Percentiles rank a stretch among this genome's conserved stretches.
phyloP scores from a whole-genome alignment of 2,888 invertebrate genomes.

The Pseudococcus viburni region DNA sequence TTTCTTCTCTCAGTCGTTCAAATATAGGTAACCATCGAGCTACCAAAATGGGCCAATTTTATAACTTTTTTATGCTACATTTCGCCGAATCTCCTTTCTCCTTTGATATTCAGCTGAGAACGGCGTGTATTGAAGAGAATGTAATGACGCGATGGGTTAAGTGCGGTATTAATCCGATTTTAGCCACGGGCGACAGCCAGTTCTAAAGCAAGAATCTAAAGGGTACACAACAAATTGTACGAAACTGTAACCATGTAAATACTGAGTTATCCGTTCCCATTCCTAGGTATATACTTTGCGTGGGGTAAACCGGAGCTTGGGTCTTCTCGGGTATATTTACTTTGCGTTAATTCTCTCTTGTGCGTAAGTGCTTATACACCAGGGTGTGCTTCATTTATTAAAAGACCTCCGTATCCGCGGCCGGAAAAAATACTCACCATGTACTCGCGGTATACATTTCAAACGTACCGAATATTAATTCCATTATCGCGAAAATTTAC shows the following conservation, averaged over 20 bases:
- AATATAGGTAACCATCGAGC: too few relatives aligned
- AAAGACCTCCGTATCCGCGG: slow-evolving; percentile 2
- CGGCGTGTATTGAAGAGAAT: slow-evolving; percentile 42
- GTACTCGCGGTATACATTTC: neutral
- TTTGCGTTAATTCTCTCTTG: slow-evolving; percentile 63
- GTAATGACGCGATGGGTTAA: slow-evolving; percentile 44
- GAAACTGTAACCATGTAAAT: slow-evolving; percentile 64
- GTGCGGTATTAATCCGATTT: slow-evolving; percentile 60
- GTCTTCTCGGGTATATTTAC: slow-evolving; percentile 62
- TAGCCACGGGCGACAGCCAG: slow-evolving; percentile 60
- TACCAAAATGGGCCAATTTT: slow-evolving; percentile 10
- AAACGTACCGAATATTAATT: too few relatives aligned
- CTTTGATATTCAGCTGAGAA: slow-evolving; percentile 36
- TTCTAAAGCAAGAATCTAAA: slow-evolving; percentile 63
- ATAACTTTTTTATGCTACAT: neutral
- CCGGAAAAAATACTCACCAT: slow-evolving; percentile 21
- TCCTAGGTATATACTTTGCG: slow-evolving; percentile 55
- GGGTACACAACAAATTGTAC: slow-evolving; percentile 64
- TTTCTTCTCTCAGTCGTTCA: too few relatives aligned
- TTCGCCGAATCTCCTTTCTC: neutral
- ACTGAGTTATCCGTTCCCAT: slow-evolving; percentile 62
- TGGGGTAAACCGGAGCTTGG: slow-evolving; percentile 54
- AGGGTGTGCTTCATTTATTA: slow-evolving; percentile 59
- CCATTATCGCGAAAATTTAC: too few relatives aligned
- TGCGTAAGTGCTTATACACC: slow-evolving; percentile 62